Evolutionary conservation across 1,140 invertebrate genomes (phyloP).

Genomic region (Glossosoma conforme): DNA sequence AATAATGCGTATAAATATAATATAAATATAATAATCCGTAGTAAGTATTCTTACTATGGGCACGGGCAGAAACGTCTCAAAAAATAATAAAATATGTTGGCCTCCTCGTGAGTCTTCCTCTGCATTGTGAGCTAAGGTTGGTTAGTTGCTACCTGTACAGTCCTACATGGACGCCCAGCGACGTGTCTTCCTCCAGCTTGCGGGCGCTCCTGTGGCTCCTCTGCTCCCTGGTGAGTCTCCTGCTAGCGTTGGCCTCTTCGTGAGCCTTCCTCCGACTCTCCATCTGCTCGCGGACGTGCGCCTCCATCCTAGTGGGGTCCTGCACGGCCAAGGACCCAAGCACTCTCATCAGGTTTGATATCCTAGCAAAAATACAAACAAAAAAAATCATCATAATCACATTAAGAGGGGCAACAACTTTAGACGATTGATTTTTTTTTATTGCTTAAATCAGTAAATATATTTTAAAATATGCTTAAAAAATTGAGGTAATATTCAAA

Average conservation of each 20-base stretch:
- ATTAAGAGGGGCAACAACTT: background rate
- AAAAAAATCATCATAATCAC: too few relatives aligned
- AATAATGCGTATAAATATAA: too few relatives aligned
- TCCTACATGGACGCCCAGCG: constrained; percentile 82
- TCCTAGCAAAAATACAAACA: constrained; percentile 58
- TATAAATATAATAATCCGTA: too few relatives aligned
- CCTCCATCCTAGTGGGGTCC: constrained; percentile 99
- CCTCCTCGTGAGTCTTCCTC: too few relatives aligned
- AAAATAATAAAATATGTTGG: too few relatives aligned
- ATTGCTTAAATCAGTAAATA: too few relatives aligned
- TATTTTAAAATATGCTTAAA: too few relatives aligned
- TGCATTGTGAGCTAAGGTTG: too few relatives aligned
- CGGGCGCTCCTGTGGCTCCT: constrained; percentile 88
- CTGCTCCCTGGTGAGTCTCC: constrained; percentile 92
- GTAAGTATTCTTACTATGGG: too few relatives aligned
- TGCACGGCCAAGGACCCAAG: constrained; percentile 96
- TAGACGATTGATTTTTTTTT: too few relatives aligned
- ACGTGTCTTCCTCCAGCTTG: constrained; percentile 90
- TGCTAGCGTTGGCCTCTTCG: constrained; percentile 90
- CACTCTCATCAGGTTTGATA: constrained; percentile 98
- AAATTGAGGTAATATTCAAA: too few relatives aligned
- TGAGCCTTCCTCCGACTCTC: constrained; percentile 93
- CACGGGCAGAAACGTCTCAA: too few relatives aligned
- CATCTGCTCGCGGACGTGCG: constrained; percentile 97
- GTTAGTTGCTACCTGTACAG: constrained; percentile 97